Percentiles rank a stretch among this genome's conserved stretches.
phyloP scores from a whole-genome alignment of 2,113 vertebrate species.

The Oryzias celebensis region DNA sequence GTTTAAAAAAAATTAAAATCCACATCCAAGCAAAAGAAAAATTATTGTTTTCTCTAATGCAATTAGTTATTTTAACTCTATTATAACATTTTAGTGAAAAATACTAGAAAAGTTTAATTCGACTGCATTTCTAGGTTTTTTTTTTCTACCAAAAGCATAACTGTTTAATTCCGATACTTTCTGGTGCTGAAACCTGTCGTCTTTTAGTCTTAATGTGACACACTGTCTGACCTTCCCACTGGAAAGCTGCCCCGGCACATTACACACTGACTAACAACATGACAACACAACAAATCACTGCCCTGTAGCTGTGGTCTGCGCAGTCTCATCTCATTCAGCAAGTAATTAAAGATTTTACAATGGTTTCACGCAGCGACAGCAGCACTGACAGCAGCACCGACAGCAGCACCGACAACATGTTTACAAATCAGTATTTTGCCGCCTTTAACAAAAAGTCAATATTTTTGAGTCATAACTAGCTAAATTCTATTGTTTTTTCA shows the following conservation, averaged over 20 bases:
- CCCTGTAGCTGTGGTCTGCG: constrained; percentile 50
- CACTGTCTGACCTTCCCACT: constrained; percentile 57
- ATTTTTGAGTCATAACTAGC: no score
- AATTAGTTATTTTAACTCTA: no score
- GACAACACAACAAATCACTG: constrained; percentile 63
- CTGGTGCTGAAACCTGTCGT: constrained; percentile 38
- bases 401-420: background rate
- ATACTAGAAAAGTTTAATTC: background rate
- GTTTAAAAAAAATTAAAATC: background rate
- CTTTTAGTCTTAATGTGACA: constrained; percentile 48
- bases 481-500: no score
- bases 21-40: no score
- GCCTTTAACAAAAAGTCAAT: no score
- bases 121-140: background rate
- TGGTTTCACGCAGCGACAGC: constrained; percentile 1
- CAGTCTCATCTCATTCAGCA: constrained; percentile 24
- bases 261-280: constrained; percentile 66
- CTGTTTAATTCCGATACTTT: constrained; percentile 36
- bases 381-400: background rate
- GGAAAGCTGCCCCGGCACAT: constrained; percentile 66
- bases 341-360: constrained; percentile 47
- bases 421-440: no score
- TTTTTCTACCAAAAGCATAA: constrained; percentile 9
- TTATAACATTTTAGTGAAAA: no score
- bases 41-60: no score